phyloP scores from a whole-genome alignment of 2,113 vertebrate species.

The Machaerirhynchus nigripectus region DNA sequence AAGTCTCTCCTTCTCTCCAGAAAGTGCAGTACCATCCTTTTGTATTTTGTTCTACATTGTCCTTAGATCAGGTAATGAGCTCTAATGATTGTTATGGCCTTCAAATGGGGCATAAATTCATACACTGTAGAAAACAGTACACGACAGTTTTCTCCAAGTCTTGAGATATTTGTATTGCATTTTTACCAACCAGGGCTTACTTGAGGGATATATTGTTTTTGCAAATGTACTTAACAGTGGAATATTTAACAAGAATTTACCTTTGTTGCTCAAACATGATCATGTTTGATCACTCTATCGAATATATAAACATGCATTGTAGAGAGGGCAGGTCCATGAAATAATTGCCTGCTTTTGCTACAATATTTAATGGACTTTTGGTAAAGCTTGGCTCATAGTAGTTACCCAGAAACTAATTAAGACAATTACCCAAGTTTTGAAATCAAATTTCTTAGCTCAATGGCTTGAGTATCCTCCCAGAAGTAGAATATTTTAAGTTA shows the following conservation, averaged over 20 bases:
- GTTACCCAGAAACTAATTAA: not conserved
- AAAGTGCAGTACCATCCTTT: not conserved
- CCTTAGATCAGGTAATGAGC: not conserved
- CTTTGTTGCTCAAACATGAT: not conserved
- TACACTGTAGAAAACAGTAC: not conserved
- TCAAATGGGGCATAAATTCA: not conserved
- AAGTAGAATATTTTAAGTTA: not conserved
- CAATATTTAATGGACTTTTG: not conserved
- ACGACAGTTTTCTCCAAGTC: not conserved
- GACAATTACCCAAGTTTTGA: not conserved
- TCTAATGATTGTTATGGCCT: not conserved
- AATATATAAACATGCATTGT: not conserved
- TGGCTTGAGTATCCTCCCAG: not conserved
- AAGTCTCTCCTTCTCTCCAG: not conserved
- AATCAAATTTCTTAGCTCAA: not conserved
- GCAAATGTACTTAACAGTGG: not conserved
- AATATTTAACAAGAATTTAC: not conserved
- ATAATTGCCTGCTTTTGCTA: not conserved
- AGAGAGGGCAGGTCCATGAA: not conserved
- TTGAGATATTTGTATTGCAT: not conserved
- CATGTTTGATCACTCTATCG: not conserved
- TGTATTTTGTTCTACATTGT: not conserved
- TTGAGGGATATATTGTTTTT: constrained; percentile 1
- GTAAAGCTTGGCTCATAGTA: not conserved
- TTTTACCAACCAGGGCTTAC: not conserved